Conservation (phyloP, 2,888 invertebrate genomes). For the Nomada hirtipes region DNA sequence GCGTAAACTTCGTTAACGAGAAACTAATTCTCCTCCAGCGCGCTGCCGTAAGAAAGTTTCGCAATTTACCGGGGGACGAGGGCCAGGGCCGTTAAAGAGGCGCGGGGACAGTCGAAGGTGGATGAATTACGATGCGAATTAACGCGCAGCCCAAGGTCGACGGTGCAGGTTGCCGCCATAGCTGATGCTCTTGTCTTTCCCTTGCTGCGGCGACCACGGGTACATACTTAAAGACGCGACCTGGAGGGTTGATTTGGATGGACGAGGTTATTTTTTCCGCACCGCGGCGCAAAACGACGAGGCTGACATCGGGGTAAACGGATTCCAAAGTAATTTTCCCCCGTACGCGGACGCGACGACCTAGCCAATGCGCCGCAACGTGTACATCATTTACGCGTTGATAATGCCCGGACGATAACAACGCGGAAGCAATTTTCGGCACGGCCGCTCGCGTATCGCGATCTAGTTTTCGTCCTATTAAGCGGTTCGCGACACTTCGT, state of each 20-base stretch:
- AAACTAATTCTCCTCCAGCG: slow-evolving; percentile 77
- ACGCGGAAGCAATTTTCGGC: slow-evolving; percentile 56
- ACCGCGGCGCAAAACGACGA: too few relatives aligned
- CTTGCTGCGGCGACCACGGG: too few relatives aligned
- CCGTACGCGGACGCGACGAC: background rate
- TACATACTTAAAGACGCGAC: too few relatives aligned
- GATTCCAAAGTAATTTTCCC: too few relatives aligned
- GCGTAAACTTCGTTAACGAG: slow-evolving; percentile 79
- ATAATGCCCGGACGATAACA: slow-evolving; percentile 48
- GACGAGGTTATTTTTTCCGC: too few relatives aligned
- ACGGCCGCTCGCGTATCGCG: slow-evolving; percentile 40
- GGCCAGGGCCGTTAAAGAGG: background rate
- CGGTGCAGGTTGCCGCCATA: too few relatives aligned
- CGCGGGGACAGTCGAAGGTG: slow-evolving; percentile 32
- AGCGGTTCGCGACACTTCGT: slow-evolving; percentile 31
- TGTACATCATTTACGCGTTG: slow-evolving; percentile 43
- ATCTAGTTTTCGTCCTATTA: slow-evolving; percentile 30
- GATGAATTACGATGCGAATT: slow-evolving; percentile 34
- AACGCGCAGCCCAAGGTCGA: too few relatives aligned
- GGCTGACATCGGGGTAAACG: too few relatives aligned
- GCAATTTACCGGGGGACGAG: slow-evolving; percentile 66
- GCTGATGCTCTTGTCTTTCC: too few relatives aligned
- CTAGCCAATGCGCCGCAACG: background rate
- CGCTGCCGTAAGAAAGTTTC: slow-evolving; percentile 71
- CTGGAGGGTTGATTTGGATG: too few relatives aligned